phyloP scores from a whole-genome alignment of 1,140 invertebrate genomes.

The Aphidius ervi region DNA sequence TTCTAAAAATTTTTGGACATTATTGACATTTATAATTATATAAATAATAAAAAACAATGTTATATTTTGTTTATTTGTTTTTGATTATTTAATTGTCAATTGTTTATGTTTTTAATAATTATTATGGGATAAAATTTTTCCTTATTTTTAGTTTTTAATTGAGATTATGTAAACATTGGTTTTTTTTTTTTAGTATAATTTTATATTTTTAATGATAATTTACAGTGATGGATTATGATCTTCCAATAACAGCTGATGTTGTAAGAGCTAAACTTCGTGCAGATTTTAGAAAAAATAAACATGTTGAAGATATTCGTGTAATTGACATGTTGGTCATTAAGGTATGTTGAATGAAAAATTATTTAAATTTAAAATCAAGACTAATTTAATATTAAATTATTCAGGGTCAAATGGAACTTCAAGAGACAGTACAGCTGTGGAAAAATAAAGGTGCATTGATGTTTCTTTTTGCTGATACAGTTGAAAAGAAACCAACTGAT shows the following conservation, averaged over 20 bases:
- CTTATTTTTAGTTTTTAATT: slow-evolving; percentile 12
- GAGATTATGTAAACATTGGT: slow-evolving; percentile 10
- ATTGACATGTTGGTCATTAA: slow-evolving; percentile 89
- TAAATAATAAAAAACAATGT: too few species aligned
- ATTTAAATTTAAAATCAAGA: not conserved
- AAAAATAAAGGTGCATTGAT: slow-evolving; percentile 84
- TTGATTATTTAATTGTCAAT: slow-evolving; percentile 16
- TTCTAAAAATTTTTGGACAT: not conserved
- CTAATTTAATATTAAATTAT: slow-evolving; percentile 31
- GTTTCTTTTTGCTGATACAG: slow-evolving; percentile 80
- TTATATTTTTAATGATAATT: slow-evolving; percentile 28
- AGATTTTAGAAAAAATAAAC: slow-evolving; percentile 71
- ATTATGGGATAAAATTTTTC: not conserved
- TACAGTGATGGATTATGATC: slow-evolving; percentile 73
- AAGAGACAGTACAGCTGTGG: slow-evolving; percentile 80
- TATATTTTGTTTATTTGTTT: slow-evolving; percentile 19
- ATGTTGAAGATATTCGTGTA: slow-evolving; percentile 77
- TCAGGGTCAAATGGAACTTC: slow-evolving; percentile 91
- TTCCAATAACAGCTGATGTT: slow-evolving; percentile 67
- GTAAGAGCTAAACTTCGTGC: slow-evolving; percentile 72
- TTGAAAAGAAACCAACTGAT: slow-evolving; percentile 79
- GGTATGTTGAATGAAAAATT: slow-evolving; percentile 55
- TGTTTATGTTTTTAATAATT: too few species aligned
- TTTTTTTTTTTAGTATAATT: not conserved
- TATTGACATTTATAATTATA: not conserved